These are phyloP conservation scores for Batillaria attramentaria DNA, from an alignment of 1,140 invertebrate species.

Conservation along the genomic window DNA sequence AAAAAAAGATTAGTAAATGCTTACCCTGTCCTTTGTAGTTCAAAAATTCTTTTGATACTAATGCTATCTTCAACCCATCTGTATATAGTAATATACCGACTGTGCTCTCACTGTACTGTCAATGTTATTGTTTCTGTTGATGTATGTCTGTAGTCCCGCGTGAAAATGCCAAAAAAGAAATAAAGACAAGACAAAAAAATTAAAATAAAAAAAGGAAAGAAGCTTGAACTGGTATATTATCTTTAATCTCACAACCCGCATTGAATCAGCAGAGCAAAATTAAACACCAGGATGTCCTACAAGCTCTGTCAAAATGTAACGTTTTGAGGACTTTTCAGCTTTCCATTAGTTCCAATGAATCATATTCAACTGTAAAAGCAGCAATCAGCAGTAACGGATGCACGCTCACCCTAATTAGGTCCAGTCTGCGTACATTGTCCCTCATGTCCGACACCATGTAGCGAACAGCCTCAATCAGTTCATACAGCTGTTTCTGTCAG, in stretches of 20 bases:
- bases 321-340: background rate
- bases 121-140: too few species aligned
- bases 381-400: background rate
- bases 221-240: background rate
- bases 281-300: background rate
- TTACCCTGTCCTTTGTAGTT: background rate
- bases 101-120: too few species aligned
- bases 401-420: slow-evolving; percentile 9
- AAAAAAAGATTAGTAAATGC: background rate
- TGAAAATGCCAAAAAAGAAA: too few species aligned
- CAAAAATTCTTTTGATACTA: background rate
- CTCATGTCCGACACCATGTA: slow-evolving; percentile 10
- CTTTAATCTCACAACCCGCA: background rate
- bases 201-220: too few species aligned
- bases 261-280: background rate
- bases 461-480: background rate
- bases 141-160: too few species aligned
- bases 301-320: background rate
- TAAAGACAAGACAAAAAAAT: too few species aligned
- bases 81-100: too few species aligned
- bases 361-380: background rate
- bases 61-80: too few species aligned
- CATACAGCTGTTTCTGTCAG: slow-evolving; percentile 25
- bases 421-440: slow-evolving; percentile 9
- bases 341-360: too few species aligned